These are phyloP conservation scores for Drosophila persimilis DNA, from an alignment of 1,140 invertebrate species.

Conservation along the genomic window DNA sequence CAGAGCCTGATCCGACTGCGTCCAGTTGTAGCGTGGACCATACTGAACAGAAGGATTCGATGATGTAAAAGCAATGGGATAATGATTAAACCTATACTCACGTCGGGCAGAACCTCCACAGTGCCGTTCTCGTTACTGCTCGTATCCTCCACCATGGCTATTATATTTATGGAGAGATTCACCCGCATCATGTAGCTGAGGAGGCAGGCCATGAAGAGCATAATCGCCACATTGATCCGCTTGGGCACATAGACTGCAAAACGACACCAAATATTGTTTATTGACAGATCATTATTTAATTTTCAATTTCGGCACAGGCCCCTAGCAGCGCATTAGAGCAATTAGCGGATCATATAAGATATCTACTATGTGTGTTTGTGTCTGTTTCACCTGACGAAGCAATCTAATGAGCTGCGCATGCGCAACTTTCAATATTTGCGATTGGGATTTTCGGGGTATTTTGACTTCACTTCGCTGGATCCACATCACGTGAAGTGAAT, in stretches of 20 bases:
- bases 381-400: slow-evolving; percentile 5
- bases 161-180: slow-evolving; percentile 89
- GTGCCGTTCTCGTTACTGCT: slow-evolving; percentile 53
- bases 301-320: slow-evolving; percentile 19
- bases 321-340: slow-evolving; percentile 43
- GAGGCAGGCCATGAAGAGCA: slow-evolving; percentile 89
- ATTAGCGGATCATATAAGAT: slow-evolving; percentile 33
- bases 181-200: slow-evolving; percentile 89
- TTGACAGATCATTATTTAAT: slow-evolving; percentile 26
- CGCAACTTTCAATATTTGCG: slow-evolving; percentile 55
- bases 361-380: slow-evolving; percentile 1
- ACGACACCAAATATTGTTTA: slow-evolving; percentile 50
- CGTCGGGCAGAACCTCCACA: slow-evolving; percentile 61
- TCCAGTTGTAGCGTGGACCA: slow-evolving; percentile 86
- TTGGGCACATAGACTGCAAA: slow-evolving; percentile 74
- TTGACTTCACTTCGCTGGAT: slow-evolving; percentile 14
- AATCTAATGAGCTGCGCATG: slow-evolving; percentile 54
- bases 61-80: background rate
- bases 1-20: slow-evolving; percentile 85
- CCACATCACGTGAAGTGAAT: slow-evolving; percentile 49
- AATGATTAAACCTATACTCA: slow-evolving; percentile 37
- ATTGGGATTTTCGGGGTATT: slow-evolving; percentile 35
- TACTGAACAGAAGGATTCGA: slow-evolving; percentile 70
- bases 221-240: slow-evolving; percentile 85
- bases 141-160: slow-evolving; percentile 87